These are phyloP conservation scores for Athrips mouffetella DNA, from an alignment of 2,888 invertebrate species.

Conservation along the genomic window DNA sequence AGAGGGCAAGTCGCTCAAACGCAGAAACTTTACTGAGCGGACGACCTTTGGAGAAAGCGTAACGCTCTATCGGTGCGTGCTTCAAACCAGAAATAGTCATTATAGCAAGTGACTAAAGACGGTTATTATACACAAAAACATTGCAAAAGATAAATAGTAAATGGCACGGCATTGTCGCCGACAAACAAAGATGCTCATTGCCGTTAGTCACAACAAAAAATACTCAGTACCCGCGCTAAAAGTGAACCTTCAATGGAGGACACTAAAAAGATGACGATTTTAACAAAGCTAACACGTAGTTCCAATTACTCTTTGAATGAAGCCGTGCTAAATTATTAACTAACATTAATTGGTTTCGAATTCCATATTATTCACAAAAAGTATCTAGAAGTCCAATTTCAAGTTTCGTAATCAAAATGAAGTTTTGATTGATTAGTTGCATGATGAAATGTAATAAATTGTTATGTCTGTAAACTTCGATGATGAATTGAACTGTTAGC, in stretches of 20 bases:
- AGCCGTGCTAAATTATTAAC: too few relatives aligned
- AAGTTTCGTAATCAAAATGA: neutral
- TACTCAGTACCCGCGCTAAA: neutral
- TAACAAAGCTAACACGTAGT: neutral
- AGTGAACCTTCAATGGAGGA: too few relatives aligned
- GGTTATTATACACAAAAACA: neutral
- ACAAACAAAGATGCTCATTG: conserved; percentile 2
- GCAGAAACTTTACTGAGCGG: conserved; percentile 15
- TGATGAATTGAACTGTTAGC: neutral
- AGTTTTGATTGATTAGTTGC: neutral
- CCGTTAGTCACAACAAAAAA: neutral
- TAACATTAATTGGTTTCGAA: neutral
- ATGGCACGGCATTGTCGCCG: conserved; percentile 3
- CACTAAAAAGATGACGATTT: neutral
- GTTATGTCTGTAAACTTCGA: neutral
- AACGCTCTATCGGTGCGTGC: conserved; percentile 33
- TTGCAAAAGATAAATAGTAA: neutral
- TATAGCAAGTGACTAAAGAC: conserved; percentile 24
- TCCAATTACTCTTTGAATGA: neutral
- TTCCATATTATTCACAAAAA: neutral
- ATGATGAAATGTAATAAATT: neutral
- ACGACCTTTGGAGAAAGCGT: conserved; percentile 58
- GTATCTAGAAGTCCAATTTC: neutral
- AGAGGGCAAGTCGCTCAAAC: conserved; percentile 28
- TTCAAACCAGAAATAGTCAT: conserved; percentile 11